Conservation (phyloP, 2,888 invertebrate genomes). For the Deroplatys truncata region DNA sequence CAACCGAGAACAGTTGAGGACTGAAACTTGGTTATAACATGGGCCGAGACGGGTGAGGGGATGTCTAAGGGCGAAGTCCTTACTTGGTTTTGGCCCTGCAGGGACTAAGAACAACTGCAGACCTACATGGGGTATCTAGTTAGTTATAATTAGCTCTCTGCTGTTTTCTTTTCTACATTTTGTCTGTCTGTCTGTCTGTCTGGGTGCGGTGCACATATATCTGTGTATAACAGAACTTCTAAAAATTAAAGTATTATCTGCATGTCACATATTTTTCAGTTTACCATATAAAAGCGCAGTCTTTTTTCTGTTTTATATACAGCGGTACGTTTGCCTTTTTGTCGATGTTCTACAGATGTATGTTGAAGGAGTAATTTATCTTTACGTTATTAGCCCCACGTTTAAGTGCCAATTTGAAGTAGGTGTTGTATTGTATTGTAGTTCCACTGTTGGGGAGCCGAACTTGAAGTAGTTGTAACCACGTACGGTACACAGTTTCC, state of each 20-base stretch:
- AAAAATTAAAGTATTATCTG: not conserved
- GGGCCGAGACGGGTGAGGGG: not conserved
- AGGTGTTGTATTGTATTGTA: no score
- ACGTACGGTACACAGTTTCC: no score
- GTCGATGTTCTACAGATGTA: no score
- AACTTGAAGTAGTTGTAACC: no score
- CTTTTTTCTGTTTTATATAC: no score
- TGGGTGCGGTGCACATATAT: not conserved
- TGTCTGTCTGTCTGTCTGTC: not conserved
- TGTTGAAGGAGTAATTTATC: no score
- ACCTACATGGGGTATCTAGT: not conserved
- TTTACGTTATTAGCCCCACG: no score
- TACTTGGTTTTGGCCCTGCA: not conserved
- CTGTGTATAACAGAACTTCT: not conserved
- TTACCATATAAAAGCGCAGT: no score
- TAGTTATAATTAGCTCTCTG: not conserved
- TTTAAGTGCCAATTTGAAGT: no score
- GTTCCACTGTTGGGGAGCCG: no score
- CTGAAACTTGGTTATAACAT: not conserved
- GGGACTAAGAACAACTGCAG: not conserved
- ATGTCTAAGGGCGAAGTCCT: not conserved
- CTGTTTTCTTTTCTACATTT: not conserved
- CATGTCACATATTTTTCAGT: no score
- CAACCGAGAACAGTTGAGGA: not conserved
- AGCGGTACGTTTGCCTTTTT: no score